Percentiles rank a stretch among this genome's conserved stretches.
These are phyloP conservation scores for Dromius quadrimaculatus DNA, from an alignment of 2,888 invertebrate species.

Conservation along the genomic window DNA sequence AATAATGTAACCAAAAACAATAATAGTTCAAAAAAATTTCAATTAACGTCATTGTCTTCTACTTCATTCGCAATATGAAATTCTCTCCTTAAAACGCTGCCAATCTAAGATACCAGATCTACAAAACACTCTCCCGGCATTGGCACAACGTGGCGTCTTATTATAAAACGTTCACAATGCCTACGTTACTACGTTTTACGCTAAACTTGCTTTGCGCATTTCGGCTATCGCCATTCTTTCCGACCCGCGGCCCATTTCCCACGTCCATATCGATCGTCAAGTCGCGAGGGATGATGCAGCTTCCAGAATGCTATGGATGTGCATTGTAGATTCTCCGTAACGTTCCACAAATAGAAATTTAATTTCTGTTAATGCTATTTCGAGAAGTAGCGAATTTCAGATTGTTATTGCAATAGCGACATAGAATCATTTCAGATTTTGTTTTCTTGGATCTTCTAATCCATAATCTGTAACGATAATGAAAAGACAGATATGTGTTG, in stretches of 20 bases:
- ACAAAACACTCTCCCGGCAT: too few species aligned
- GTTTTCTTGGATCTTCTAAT: too few species aligned
- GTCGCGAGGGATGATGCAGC: neutral
- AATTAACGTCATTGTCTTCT: too few species aligned
- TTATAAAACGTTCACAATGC: neutral
- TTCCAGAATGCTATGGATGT: neutral
- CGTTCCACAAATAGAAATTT: neutral
- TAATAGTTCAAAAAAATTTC: too few species aligned
- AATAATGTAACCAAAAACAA: too few species aligned
- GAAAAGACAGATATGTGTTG: too few species aligned
- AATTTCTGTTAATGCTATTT: neutral
- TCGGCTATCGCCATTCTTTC: slow-evolving; percentile 37
- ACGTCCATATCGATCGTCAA: slow-evolving; percentile 33
- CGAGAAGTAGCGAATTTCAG: too few species aligned
- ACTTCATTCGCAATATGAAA: neutral
- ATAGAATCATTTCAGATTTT: too few species aligned
- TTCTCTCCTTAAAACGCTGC: neutral
- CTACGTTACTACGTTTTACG: slow-evolving; percentile 7
- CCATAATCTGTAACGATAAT: too few species aligned
- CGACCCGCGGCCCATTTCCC: slow-evolving; percentile 29
- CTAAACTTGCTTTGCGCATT: neutral
- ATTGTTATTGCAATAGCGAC: too few species aligned
- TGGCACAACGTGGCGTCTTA: slow-evolving; percentile 1
- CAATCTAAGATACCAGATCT: neutral
- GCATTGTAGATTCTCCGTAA: neutral